phyloP scores from a whole-genome alignment of 92 coral and sea anemone species.

The Epizoanthus fatuus region DNA sequence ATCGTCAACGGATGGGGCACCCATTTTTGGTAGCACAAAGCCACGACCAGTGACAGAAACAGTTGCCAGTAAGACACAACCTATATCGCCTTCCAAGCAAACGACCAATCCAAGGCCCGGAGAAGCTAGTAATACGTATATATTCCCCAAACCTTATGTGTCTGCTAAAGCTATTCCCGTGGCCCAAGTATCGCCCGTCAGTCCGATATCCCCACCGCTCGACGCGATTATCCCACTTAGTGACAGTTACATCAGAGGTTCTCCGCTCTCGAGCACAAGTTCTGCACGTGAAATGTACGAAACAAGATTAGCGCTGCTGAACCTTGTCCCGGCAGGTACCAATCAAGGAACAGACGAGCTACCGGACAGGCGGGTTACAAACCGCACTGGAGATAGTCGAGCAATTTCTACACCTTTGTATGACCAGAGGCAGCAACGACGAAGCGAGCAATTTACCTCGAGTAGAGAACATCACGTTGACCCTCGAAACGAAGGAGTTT shows the following conservation, averaged over 20 bases:
- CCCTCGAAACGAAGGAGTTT: conserved; percentile 70
- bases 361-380: neutral
- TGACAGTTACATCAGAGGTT: conserved; percentile 41
- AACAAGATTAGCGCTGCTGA: conserved; percentile 93
- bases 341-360: neutral
- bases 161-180: conserved; percentile 77
- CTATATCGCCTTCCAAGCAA: conserved; percentile 19
- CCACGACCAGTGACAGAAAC: conserved; percentile 36
- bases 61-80: conserved; percentile 32
- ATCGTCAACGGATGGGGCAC: neutral
- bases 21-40: conserved; percentile 38
- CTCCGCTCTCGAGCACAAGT: conserved; percentile 81
- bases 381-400: neutral
- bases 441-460: conserved; percentile 3
- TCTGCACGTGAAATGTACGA: conserved; percentile 97
- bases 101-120: conserved; percentile 25
- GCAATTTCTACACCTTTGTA: neutral
- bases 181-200: conserved; percentile 89
- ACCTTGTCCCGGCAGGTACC: conserved; percentile 72
- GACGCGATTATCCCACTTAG: conserved; percentile 48
- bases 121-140: conserved; percentile 42
- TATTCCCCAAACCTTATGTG: conserved; percentile 57
- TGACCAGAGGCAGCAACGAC: conserved; percentile 12
- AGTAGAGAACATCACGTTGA: conserved; percentile 10
- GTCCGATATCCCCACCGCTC: conserved; percentile 53